Evolutionary conservation across 2,113 vertebrate genomes (phyloP).

Genomic region (Limanda limanda): DNA sequence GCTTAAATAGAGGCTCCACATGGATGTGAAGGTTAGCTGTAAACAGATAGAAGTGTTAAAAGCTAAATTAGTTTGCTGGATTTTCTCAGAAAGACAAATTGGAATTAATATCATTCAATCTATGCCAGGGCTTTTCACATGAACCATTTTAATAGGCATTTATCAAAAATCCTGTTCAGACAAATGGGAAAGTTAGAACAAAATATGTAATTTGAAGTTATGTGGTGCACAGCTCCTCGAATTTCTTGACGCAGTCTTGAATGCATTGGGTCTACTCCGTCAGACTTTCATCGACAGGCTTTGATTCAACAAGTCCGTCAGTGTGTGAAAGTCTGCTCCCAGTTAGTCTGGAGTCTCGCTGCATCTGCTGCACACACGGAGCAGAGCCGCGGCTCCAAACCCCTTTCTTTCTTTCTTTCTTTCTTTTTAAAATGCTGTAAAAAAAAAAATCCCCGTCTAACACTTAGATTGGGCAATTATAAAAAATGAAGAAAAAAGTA

Average conservation of each 20-base stretch:
- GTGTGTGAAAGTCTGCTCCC: conserved; percentile 66
- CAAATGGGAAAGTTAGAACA: too few species aligned
- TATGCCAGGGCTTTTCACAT: background rate
- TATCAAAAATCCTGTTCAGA: background rate
- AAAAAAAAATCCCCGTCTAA: conserved; percentile 76
- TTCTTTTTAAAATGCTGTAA: conserved; percentile 67
- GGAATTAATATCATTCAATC: background rate
- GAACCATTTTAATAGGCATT: background rate
- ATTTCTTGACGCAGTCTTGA: conserved; percentile 23
- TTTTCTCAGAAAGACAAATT: too few species aligned
- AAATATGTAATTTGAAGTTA: background rate
- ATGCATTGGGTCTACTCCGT: background rate
- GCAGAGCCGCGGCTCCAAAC: conserved; percentile 45
- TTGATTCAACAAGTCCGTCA: conserved; percentile 37
- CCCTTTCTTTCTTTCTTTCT: conserved; percentile 49
- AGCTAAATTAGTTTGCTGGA: conserved; percentile 3
- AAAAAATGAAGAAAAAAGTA: conserved; percentile 45
- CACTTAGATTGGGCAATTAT: conserved; percentile 77
- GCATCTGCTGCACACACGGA: conserved; percentile 81
- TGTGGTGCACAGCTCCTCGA: conserved; percentile 8
- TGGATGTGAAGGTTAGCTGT: conserved; percentile 7
- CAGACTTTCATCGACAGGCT: conserved; percentile 8
- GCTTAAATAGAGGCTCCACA: conserved; percentile 2
- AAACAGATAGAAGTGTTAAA: background rate
- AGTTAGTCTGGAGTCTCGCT: conserved; percentile 77